phyloP scores from a whole-genome alignment of 2,797 vertebrate genomes.

The Phoeniculus purpureus region DNA sequence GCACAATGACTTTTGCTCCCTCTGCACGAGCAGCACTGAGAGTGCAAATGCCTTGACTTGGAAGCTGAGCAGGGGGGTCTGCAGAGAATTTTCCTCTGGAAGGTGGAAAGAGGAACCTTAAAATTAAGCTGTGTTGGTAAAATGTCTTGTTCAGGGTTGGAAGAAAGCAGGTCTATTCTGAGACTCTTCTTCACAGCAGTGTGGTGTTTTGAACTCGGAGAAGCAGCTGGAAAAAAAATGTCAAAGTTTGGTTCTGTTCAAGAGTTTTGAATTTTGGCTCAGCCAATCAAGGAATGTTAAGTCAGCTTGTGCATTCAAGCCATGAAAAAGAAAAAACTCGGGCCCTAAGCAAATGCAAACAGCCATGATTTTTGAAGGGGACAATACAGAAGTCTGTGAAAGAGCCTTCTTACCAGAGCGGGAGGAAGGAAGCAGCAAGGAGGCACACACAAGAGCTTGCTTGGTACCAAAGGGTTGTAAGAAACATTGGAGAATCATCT shows the following conservation, averaged over 20 bases:
- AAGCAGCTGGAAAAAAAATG: slow-evolving; percentile 44
- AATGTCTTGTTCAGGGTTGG: neutral
- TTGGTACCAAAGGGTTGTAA: neutral
- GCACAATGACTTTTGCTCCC: neutral
- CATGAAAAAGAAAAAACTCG: neutral
- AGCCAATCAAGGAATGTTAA: neutral
- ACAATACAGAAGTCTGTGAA: neutral
- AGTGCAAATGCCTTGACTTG: accelerated
- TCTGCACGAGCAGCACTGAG: neutral
- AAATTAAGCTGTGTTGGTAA: neutral
- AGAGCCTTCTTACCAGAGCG: neutral
- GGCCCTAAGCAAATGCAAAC: neutral
- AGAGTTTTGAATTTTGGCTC: slow-evolving; percentile 28
- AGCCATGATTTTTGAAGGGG: neutral
- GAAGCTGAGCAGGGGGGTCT: neutral
- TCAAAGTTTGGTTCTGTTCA: slow-evolving; percentile 8
- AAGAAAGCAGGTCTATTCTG: neutral
- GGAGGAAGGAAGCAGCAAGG: neutral
- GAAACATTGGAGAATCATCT: slow-evolving; percentile 20
- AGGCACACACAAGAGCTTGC: neutral
- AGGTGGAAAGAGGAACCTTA: neutral
- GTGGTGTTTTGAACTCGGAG: neutral
- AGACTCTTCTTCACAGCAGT: accelerated
- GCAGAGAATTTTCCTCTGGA: neutral
- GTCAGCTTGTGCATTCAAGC: neutral